Conservation (phyloP, 1,140 invertebrate genomes). For the Ips nitidus region DNA sequence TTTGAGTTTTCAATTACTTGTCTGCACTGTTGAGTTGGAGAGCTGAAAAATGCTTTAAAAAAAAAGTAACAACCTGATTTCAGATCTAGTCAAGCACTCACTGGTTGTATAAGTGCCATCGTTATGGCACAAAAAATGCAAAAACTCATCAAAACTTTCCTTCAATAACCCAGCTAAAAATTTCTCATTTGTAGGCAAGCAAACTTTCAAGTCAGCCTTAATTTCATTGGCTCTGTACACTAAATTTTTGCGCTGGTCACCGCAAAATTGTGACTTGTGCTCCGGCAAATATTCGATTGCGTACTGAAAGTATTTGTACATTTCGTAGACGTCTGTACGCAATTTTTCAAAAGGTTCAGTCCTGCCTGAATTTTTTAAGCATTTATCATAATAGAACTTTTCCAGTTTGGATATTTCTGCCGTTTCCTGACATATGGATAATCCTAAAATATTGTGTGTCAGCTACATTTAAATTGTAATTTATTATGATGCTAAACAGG, state of each 20-base stretch:
- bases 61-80: background rate
- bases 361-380: conserved; percentile 6
- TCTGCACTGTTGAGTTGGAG: background rate
- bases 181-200: background rate
- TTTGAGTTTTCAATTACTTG: conserved; percentile 1
- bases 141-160: conserved; percentile 13
- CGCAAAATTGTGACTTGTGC: conserved; percentile 9
- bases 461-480: too few species aligned
- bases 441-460: background rate
- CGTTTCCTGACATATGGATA: background rate
- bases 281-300: conserved; percentile 18
- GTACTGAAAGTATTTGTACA: conserved; percentile 22
- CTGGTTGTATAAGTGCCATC: conserved; percentile 15
- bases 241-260: conserved; percentile 7
- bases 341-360: conserved; percentile 8
- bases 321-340: conserved; percentile 22
- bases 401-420: conserved; percentile 15
- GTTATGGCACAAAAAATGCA: conserved; percentile 28
- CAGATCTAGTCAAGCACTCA: background rate
- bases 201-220: conserved; percentile 7
- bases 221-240: conserved; percentile 8
- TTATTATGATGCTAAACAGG: too few species aligned
- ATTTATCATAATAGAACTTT: conserved; percentile 25
- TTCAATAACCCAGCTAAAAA: conserved; percentile 17
- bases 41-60: conserved; percentile 8